Conservation (phyloP, 2,113 vertebrate genomes). For the Pelusios castaneus region DNA sequence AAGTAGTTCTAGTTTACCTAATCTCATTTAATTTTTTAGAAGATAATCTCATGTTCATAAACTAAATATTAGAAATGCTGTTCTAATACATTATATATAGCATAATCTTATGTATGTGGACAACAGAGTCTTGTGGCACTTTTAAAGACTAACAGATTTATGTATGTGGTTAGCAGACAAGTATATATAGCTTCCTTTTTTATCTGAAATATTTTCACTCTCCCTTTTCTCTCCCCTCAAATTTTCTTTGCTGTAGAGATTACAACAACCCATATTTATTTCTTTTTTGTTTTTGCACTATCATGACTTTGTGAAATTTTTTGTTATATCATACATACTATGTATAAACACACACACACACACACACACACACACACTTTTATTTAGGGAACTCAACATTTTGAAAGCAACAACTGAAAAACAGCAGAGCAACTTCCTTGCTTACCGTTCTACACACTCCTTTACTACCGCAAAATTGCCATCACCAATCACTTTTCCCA, state of each 20-base stretch:
- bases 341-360: not conserved
- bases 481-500: constrained; percentile 97
- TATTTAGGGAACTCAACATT: not conserved
- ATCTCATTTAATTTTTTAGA: not conserved
- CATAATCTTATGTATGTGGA: not conserved
- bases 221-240: not conserved
- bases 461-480: constrained; percentile 98
- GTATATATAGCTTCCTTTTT: not conserved
- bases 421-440: not conserved
- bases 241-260: not conserved
- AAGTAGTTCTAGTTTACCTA: not conserved
- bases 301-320: not conserved
- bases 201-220: not conserved
- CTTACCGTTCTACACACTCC: constrained; percentile 93
- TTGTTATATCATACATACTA: not conserved
- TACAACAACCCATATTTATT: not conserved
- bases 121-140: no score
- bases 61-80: not conserved
- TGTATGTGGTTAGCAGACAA: no score
- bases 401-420: not conserved
- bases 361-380: not conserved
- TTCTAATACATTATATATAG: not conserved
- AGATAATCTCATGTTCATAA: not conserved
- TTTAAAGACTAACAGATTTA: no score
- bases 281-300: not conserved